phyloP scores from a whole-genome alignment of 2,113 vertebrate species.

The Gambusia holbrooki region DNA sequence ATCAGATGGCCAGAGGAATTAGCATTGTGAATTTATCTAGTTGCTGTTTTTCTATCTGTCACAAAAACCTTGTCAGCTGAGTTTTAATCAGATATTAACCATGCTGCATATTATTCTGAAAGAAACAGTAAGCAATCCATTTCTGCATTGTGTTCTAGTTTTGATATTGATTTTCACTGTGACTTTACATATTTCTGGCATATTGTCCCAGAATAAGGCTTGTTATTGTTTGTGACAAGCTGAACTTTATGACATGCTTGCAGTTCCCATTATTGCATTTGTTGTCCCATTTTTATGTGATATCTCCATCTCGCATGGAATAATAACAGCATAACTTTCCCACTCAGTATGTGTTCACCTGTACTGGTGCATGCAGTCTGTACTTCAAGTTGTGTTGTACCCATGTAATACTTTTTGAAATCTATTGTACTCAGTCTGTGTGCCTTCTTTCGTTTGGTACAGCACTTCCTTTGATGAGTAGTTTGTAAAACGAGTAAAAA shows the following conservation, averaged over 20 bases:
- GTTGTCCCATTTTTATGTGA: too few species aligned
- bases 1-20: conserved; percentile 30
- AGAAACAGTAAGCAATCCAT: neutral
- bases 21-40: conserved; percentile 13
- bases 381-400: too few species aligned
- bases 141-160: neutral
- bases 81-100: conserved; percentile 1
- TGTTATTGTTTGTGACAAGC: too few species aligned
- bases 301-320: neutral
- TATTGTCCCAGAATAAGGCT: neutral
- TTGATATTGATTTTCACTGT: neutral
- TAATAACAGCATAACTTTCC: neutral
- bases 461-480: too few species aligned
- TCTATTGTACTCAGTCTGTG: too few species aligned
- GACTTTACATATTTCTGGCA: neutral
- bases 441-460: too few species aligned
- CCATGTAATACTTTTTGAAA: too few species aligned
- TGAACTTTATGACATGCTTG: neutral
- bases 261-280: neutral
- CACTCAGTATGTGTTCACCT: neutral
- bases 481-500: too few species aligned
- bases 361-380: neutral
- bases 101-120: conserved; percentile 6
- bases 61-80: neutral
- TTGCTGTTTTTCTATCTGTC: conserved; percentile 10